These are phyloP conservation scores for Enteromius viviparus DNA, from an alignment of 2,797 vertebrate genomes.

Conservation along the genomic window DNA sequence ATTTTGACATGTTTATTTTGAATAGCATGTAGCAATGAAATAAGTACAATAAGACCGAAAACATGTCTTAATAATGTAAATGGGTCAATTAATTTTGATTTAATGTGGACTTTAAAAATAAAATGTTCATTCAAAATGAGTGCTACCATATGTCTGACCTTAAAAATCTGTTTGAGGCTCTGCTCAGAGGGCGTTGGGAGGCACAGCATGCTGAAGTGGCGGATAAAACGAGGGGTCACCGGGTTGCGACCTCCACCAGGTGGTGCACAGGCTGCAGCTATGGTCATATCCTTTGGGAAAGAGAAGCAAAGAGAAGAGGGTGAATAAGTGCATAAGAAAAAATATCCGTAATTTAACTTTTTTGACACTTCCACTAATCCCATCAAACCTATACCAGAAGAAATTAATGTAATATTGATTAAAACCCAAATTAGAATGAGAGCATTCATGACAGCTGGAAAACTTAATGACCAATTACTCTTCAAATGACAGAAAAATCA, in stretches of 20 bases:
- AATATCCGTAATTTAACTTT: constrained; percentile 21
- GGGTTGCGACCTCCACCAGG: constrained; percentile 88
- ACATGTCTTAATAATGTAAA: not conserved
- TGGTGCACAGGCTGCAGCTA: constrained; percentile 83
- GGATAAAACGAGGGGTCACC: constrained; percentile 84
- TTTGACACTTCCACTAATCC: constrained; percentile 35
- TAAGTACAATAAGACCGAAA: not conserved
- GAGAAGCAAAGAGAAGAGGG: not conserved
- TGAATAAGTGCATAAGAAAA: constrained; percentile 30
- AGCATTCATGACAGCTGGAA: constrained; percentile 23
- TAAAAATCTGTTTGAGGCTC: constrained; percentile 87
- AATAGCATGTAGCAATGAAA: not conserved
- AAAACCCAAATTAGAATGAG: constrained; percentile 22
- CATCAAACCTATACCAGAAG: constrained; percentile 13
- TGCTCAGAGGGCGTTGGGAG: constrained; percentile 84
- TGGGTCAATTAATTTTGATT: constrained; percentile 12
- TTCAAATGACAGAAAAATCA: constrained; percentile 42
- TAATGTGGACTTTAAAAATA: constrained; percentile 13
- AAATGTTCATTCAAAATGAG: constrained; percentile 7
- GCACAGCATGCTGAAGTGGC: constrained; percentile 87
- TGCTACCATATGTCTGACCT: constrained; percentile 67
- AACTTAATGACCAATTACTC: constrained; percentile 36
- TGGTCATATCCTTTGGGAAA: constrained; percentile 79
- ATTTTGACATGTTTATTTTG: not conserved
- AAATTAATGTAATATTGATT: constrained; percentile 41